Percentiles rank a stretch among this genome's conserved stretches.
These are phyloP conservation scores for Cyrtonyx montezumae DNA, from an alignment of 2,113 vertebrate species.

Conservation along the genomic window DNA sequence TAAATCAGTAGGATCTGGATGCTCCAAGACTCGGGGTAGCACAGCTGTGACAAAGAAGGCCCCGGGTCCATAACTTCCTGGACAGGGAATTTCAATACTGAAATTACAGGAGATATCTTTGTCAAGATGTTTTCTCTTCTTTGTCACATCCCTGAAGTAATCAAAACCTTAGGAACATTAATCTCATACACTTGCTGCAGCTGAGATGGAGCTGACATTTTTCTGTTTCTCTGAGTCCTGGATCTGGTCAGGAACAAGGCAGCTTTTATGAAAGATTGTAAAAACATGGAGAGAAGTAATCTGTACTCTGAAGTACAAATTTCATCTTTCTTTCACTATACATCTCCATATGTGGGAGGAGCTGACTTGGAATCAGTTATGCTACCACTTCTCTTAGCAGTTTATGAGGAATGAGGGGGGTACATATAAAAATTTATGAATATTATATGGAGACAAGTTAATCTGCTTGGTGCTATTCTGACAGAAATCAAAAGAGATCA, in stretches of 20 bases:
- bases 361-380: neutral
- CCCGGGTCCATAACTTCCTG: neutral
- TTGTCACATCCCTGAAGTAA: neutral
- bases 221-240: neutral
- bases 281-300: neutral
- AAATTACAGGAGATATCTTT: neutral
- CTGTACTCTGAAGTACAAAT: neutral
- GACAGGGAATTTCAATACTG: neutral
- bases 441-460: neutral
- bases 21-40: neutral
- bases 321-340: neutral
- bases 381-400: neutral
- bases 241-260: neutral
- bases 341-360: neutral
- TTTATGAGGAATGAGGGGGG: neutral
- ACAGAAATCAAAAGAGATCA: neutral
- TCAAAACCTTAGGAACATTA: neutral
- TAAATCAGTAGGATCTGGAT: neutral
- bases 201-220: neutral
- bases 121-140: neutral
- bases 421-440: neutral
- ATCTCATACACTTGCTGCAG: rapidly evolving
- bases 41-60: neutral
- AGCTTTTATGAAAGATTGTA: neutral
- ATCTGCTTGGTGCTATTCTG: neutral